Base-by-base conservation (phyloP, 2,113 vertebrate genomes). In the Pollimyrus isidori region DNA sequence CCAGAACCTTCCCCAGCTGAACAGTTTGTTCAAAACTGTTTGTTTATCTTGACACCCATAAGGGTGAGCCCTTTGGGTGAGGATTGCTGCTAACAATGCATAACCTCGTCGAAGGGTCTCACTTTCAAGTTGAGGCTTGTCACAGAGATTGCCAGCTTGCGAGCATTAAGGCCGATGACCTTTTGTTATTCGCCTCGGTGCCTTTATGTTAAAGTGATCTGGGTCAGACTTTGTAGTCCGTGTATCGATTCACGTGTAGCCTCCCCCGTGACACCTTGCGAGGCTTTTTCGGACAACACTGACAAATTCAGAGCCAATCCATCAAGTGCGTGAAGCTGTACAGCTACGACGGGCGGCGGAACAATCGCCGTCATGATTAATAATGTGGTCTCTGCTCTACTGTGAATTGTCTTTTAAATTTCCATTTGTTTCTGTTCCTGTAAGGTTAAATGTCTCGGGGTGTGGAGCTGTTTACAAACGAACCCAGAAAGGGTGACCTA, bases 381-480 rank as follows among this genome's bases (percentile, higher is more conserved):
- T 89, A 89, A 89, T 82, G 48, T 53, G 19, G 48, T 19, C 42
- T 50, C 76, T 19, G 19, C 30, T 84, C 26, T 58, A 50, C 88
- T 89, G 50, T 85, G 80, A 85, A 84, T n/a, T 62, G 52, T 56
- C 76, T 45, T 58, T 62, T 58, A 89, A 84, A 89, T 84, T 84
- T 84, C 50, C 35, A 83, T 62, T 85, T 89, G 50, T 89, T 89
- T 62, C 19, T 45, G 50, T 84, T 84, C 49, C 88, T 62, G 49
- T 39, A 84, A 84, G 80, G 76, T 83, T 89, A 89, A 89, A 85
- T 84, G 88, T 83, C 65, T 88, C 56, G 9, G 88, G 19, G 82
- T 58, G 76, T 89, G 50, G 35, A 89, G 19, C 30, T 85, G 88
- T 89, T 89, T 85, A 85, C 88, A 89, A 45, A 89, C 73, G 42